Conservation (phyloP, 2,113 vertebrate genomes). For the Chauna torquata region DNA sequence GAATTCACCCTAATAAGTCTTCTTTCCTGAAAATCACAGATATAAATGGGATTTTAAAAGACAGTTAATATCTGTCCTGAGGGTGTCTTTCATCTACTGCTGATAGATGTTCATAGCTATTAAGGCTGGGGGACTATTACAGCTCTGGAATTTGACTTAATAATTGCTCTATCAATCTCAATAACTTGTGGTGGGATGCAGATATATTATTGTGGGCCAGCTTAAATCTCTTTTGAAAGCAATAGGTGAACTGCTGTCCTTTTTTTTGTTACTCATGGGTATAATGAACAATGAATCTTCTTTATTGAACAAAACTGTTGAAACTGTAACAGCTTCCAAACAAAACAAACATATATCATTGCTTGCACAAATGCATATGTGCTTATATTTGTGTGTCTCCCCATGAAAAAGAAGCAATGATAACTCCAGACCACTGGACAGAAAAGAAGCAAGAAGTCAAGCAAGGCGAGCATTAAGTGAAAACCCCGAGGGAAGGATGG, state of each 20-base stretch:
- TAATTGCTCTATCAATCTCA: background rate
- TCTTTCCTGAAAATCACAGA: background rate
- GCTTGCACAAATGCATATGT: background rate
- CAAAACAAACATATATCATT: background rate
- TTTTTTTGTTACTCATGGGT: background rate
- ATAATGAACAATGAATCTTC: background rate
- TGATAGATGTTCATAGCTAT: background rate
- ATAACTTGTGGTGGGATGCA: background rate
- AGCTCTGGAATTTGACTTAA: background rate
- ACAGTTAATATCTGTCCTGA: background rate
- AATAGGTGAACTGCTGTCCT: background rate
- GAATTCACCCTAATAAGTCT: background rate
- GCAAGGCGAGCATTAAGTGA: background rate
- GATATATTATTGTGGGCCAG: background rate
- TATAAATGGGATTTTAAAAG: background rate
- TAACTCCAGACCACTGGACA: background rate
- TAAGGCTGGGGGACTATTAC: background rate
- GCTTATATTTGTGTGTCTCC: background rate
- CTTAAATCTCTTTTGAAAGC: background rate
- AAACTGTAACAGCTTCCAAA: background rate
- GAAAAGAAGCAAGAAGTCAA: background rate
- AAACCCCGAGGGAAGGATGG: background rate
- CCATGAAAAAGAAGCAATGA: background rate
- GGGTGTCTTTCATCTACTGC: background rate
- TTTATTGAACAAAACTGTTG: background rate